Evolutionary conservation across 2,888 invertebrate genomes (phyloP).

Genomic region (Ellobium chinense): DNA sequence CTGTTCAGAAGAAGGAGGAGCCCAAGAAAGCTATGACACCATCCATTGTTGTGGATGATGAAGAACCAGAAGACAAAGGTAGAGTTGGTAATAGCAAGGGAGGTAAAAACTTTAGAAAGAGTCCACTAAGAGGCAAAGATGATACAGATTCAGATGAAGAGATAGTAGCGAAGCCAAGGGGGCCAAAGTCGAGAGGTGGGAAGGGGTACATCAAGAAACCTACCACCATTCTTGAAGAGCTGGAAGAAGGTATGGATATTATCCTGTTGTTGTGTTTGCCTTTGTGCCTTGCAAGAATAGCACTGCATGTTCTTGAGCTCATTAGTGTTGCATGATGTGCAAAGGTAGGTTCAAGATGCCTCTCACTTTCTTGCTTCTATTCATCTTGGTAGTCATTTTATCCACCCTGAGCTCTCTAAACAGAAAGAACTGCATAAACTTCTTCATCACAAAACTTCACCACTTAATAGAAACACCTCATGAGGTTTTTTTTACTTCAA

Average conservation of each 20-base stretch:
- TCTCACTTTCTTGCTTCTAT: too few relatives aligned
- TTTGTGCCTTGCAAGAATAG: neutral
- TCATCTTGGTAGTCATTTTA: too few relatives aligned
- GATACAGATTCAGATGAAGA: conserved; percentile 29
- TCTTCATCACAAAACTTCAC: too few relatives aligned
- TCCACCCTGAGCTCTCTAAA: too few relatives aligned
- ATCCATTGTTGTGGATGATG: conserved; percentile 61
- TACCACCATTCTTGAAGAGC: conserved; percentile 64
- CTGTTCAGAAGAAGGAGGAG: conserved; percentile 4
- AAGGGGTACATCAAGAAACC: conserved; percentile 66
- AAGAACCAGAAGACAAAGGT: conserved; percentile 37
- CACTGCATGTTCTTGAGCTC: too few relatives aligned
- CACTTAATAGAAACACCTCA: too few relatives aligned
- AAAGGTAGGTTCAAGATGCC: too few relatives aligned
- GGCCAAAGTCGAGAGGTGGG: conserved; percentile 55
- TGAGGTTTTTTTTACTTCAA: too few relatives aligned
- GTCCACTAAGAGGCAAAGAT: neutral
- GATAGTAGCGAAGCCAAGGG: neutral
- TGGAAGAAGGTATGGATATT: conserved; percentile 62
- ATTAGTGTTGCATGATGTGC: too few relatives aligned
- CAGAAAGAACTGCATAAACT: too few relatives aligned
- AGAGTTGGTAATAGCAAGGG: conserved; percentile 16
- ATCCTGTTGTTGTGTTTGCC: neutral
- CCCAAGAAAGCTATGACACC: conserved; percentile 51
- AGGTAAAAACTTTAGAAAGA: conserved; percentile 24